phyloP scores from a whole-genome alignment of 2,797 vertebrate species.

The Pangasius larnaudii region DNA sequence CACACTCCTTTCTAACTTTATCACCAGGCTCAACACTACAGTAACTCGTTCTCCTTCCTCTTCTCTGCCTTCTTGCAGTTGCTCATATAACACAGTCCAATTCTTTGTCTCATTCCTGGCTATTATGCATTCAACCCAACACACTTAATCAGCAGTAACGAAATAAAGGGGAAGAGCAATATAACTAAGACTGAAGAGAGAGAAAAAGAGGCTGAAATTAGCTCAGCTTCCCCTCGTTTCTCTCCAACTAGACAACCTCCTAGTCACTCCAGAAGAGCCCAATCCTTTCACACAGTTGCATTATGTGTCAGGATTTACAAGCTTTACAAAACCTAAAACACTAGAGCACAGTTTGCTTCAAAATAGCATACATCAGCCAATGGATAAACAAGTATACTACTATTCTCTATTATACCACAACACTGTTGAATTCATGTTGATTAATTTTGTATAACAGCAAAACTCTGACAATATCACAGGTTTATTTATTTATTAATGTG shows the following conservation, averaged over 20 bases:
- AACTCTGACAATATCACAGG: neutral
- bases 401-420: neutral
- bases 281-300: slow-evolving; percentile 29
- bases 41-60: slow-evolving; percentile 9
- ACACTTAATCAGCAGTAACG: slow-evolving; percentile 34
- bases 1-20: slow-evolving; percentile 17
- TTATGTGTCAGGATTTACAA: slow-evolving; percentile 3
- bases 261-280: slow-evolving; percentile 22
- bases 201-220: slow-evolving; percentile 8
- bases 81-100: neutral
- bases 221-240: slow-evolving; percentile 7
- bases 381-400: neutral
- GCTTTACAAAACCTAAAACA: neutral
- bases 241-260: neutral
- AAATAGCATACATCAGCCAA: neutral
- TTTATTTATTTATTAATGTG: neutral
- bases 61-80: neutral
- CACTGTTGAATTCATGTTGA: neutral
- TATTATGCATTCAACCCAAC: slow-evolving; percentile 9
- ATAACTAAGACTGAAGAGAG: slow-evolving; percentile 6
- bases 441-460: neutral
- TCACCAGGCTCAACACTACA: slow-evolving; percentile 4
- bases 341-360: neutral
- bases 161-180: slow-evolving; percentile 33
- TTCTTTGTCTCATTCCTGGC: slow-evolving; percentile 34